Conservation (phyloP, 1,140 invertebrate genomes). For the Saccostrea cuccullata region DNA sequence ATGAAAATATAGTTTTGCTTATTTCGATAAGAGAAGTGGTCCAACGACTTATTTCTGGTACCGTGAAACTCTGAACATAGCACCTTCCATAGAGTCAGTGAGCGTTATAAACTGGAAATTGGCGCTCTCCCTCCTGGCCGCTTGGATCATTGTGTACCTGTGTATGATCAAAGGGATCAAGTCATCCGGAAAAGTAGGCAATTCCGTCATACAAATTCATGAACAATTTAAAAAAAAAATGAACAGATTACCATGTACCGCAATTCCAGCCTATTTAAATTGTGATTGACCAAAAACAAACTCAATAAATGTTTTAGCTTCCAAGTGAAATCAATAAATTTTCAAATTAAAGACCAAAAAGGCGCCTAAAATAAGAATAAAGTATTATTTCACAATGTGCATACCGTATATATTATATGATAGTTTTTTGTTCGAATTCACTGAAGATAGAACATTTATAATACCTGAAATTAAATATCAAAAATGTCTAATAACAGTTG, state of each 20-base stretch:
- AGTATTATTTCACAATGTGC: not conserved
- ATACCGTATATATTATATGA: too few relatives aligned
- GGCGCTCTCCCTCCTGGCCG: constrained; percentile 89
- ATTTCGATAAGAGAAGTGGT: constrained; percentile 63
- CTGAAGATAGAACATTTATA: too few relatives aligned
- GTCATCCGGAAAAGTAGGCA: constrained; percentile 91
- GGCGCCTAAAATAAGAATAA: not conserved
- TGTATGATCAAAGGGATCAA: constrained; percentile 99
- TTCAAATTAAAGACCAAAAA: not conserved
- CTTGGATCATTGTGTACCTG: constrained; percentile 96
- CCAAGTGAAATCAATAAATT: not conserved
- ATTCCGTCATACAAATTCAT: not conserved
- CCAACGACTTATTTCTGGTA: constrained; percentile 72
- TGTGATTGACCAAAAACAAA: not conserved
- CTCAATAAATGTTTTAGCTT: not conserved
- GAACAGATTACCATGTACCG: not conserved
- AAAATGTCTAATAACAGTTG: not conserved
- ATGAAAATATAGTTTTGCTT: not conserved
- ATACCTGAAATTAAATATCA: too few relatives aligned
- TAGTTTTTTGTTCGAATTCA: too few relatives aligned
- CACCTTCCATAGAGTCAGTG: constrained; percentile 62
- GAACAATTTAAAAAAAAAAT: not conserved
- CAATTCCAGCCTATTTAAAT: not conserved
- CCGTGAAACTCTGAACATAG: constrained; percentile 67
- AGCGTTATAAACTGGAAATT: constrained; percentile 91